Evolutionary conservation across 2,888 invertebrate species (phyloP), one percentile per base, ranked within the genome.

Genomic region (Plagodis dolabraria): DNA sequence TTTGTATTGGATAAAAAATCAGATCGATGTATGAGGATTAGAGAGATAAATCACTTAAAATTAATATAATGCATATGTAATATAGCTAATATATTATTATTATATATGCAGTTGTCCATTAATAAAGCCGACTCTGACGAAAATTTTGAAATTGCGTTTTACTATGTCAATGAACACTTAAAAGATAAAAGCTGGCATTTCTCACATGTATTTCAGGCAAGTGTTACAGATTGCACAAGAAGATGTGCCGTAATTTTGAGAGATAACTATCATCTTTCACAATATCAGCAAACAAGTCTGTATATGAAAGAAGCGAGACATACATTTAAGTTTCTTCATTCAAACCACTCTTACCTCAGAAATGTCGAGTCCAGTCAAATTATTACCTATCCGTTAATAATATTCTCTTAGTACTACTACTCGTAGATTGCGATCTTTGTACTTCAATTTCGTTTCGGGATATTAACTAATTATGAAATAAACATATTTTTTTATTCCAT

Each of bases 221-320:
- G 63, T 71, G 70, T 71, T 68, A 68, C 73, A 57, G 67, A 54
- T 82, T 80, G 76, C 82, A 65, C 66, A 79, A 82, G 71, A 74
- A 77, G 76, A 79, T 74, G 76, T 78, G 74, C 75, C 67, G 76
- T 77, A 75, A 77, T 78, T 74, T 72, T 67, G 71, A 56, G 66
- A 72, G 82, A 82, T 80, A 75, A 74, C 69, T 70, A 79, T 78
- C 77, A 47, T 72, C 71, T 82, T 80, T 80, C 79, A 70, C 74
- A 80, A 80, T 66, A 43, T 64, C 57, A 63, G 72, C 74, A 75
- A 76, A 76, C 75, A 47, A 46, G 53, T 49, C 42, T 51, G 50
- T 44, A 48, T 22, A 40, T 50, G 34, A 35, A 43, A 33, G 5
- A 46, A 49, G 33, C 2, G 7, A 36, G 38, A 48, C 11, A 44